Conservation (phyloP, 2,113 vertebrate genomes). For the Aplodontia rufa region DNA sequence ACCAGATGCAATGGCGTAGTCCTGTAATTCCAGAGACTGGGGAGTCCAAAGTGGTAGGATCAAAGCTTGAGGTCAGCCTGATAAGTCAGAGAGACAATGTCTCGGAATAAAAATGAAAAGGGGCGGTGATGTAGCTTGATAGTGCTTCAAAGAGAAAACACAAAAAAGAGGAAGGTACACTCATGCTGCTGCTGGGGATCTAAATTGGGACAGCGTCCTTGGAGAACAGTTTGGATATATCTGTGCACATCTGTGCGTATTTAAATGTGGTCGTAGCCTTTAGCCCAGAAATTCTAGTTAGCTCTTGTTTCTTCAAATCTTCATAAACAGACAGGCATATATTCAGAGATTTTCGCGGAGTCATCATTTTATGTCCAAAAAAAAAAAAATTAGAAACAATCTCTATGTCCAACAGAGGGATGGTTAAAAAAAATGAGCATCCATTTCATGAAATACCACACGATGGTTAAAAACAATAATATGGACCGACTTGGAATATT, state of each 20-base stretch:
- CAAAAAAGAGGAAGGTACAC: neutral
- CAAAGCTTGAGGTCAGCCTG: too few species aligned
- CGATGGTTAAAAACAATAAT: conserved; percentile 4
- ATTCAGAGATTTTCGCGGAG: neutral
- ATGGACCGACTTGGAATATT: neutral
- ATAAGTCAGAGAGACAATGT: too few species aligned
- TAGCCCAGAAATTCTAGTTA: neutral
- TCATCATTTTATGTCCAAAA: neutral
- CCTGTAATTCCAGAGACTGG: too few species aligned
- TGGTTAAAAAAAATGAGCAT: neutral
- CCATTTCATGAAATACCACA: neutral
- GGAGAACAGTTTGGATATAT: neutral
- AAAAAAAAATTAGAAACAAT: neutral
- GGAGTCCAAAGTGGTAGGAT: too few species aligned
- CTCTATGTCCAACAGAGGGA: neutral
- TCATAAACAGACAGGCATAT: neutral
- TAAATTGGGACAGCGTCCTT: neutral
- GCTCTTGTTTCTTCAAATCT: neutral
- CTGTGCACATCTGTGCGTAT: too few species aligned
- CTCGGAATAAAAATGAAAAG: too few species aligned
- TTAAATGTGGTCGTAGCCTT: neutral
- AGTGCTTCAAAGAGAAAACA: too few species aligned
- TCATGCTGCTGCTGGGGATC: neutral
- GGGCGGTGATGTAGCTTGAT: too few species aligned
- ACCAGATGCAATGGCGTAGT: too few species aligned